A percentile compares a stretch with the other conserved stretches of the same genome.
phyloP scores from a whole-genome alignment of 1,140 invertebrate genomes.

The Eurosta solidaginis region DNA sequence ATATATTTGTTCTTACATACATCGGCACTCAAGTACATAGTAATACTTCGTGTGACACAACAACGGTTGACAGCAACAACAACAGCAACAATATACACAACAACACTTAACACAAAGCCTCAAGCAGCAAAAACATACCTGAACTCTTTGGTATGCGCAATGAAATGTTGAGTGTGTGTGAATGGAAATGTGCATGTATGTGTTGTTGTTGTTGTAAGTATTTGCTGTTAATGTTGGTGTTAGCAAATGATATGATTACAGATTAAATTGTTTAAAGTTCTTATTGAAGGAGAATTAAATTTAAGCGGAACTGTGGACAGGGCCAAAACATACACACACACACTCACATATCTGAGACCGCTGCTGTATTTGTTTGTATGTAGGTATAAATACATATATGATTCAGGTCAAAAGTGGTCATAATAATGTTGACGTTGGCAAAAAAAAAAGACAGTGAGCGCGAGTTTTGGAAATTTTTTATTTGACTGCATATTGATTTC shows the following conservation, averaged over 20 bases:
- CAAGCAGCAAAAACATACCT: not conserved
- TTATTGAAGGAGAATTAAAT: slow-evolving; percentile 40
- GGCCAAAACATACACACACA: not conserved
- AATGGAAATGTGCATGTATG: slow-evolving; percentile 14
- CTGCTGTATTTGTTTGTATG: not conserved
- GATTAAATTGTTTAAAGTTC: slow-evolving; percentile 60
- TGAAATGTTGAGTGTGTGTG: not conserved
- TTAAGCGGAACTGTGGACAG: slow-evolving; percentile 31
- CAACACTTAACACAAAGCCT: not conserved
- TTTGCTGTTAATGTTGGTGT: slow-evolving; percentile 32
- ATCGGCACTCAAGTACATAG: no score
- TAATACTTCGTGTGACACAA: not conserved
- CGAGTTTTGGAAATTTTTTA: not conserved
- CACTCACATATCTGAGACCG: no score
- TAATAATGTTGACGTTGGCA: not conserved
- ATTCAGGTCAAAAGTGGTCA: not conserved
- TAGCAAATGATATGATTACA: slow-evolving; percentile 56
- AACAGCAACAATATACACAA: not conserved
- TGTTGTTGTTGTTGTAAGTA: slow-evolving; percentile 32
- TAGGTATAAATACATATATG: not conserved
- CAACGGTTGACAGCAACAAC: not conserved
- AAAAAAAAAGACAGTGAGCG: not conserved
- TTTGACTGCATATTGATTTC: no score
- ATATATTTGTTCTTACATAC: not conserved
- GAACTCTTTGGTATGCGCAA: not conserved